These are phyloP conservation scores for Anabacerthia variegaticeps DNA, from an alignment of 2,797 vertebrate species.

Conservation along the genomic window DNA sequence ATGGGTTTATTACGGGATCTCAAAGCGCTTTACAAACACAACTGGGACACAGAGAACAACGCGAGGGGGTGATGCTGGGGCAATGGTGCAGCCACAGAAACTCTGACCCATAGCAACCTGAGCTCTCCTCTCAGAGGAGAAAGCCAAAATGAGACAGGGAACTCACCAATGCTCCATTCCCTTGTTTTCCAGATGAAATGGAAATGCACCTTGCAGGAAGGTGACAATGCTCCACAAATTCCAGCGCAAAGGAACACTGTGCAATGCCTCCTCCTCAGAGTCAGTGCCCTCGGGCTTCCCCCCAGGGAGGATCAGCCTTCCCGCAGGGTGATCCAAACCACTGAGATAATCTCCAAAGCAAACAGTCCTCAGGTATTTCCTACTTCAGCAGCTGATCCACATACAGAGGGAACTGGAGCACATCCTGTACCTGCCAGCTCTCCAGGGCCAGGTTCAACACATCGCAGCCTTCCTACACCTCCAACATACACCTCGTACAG, in stretches of 20 bases:
- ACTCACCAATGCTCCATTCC: rapidly evolving
- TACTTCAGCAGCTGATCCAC: rapidly evolving
- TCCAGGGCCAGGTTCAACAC: rapidly evolving
- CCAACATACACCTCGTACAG: rapidly evolving
- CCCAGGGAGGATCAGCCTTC: rapidly evolving
- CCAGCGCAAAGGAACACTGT: rapidly evolving
- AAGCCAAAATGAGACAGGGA: rapidly evolving
- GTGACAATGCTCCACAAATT: neutral
- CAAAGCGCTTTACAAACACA: neutral
- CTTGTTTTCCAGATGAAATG: rapidly evolving
- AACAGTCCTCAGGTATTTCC: neutral
- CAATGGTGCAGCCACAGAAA: rapidly evolving
- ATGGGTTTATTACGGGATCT: neutral
- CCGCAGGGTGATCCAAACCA: neutral
- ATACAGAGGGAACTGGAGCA: neutral
- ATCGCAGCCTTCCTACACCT: neutral
- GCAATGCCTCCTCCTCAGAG: neutral
- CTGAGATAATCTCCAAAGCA: neutral
- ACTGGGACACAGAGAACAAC: neutral
- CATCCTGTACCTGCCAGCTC: neutral
- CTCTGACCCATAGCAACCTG: rapidly evolving
- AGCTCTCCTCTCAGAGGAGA: rapidly evolving
- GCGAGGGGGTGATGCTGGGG: rapidly evolving
- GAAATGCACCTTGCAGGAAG: neutral
- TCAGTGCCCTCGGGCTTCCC: rapidly evolving